These are phyloP conservation scores for Phrynocephalus forsythii DNA, from an alignment of 2,797 vertebrate genomes.

Conservation along the genomic window DNA sequence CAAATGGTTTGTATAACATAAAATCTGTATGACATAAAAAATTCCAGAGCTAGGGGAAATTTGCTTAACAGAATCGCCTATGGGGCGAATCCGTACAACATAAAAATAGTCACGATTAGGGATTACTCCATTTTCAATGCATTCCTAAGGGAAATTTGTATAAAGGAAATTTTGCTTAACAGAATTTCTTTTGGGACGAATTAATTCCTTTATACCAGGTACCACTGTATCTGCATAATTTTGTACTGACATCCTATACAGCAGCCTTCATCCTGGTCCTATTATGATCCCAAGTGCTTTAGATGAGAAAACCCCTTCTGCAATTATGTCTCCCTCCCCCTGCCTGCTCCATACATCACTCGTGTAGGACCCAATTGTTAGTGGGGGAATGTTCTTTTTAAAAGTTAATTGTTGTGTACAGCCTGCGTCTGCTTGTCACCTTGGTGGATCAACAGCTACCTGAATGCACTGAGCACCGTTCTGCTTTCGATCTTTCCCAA, in stretches of 20 bases:
- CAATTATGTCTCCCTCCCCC: slow-evolving; percentile 49
- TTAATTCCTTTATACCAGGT: no score
- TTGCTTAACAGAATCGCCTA: background rate
- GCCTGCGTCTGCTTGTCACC: slow-evolving; percentile 66
- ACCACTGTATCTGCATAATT: slow-evolving; percentile 50
- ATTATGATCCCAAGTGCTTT: slow-evolving; percentile 46
- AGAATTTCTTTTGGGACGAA: no score
- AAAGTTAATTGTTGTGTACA: slow-evolving; percentile 18
- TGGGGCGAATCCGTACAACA: no score
- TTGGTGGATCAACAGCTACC: slow-evolving; percentile 68
- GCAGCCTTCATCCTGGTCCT: slow-evolving; percentile 58
- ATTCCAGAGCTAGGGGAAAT: no score
- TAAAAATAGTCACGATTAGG: no score
- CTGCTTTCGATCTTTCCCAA: slow-evolving; percentile 70
- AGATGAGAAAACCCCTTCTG: slow-evolving; percentile 13
- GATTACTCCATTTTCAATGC: no score
- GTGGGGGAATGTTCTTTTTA: background rate
- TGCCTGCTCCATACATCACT: slow-evolving; percentile 26
- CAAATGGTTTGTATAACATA: no score
- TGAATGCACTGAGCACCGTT: slow-evolving; percentile 67
- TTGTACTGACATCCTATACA: slow-evolving; percentile 43
- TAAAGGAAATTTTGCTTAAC: no score
- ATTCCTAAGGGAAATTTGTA: no score
- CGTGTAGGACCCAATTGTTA: background rate
- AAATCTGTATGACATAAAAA: background rate